phyloP scores from a whole-genome alignment of 2,797 vertebrate genomes.

The Darevskia mixta region DNA sequence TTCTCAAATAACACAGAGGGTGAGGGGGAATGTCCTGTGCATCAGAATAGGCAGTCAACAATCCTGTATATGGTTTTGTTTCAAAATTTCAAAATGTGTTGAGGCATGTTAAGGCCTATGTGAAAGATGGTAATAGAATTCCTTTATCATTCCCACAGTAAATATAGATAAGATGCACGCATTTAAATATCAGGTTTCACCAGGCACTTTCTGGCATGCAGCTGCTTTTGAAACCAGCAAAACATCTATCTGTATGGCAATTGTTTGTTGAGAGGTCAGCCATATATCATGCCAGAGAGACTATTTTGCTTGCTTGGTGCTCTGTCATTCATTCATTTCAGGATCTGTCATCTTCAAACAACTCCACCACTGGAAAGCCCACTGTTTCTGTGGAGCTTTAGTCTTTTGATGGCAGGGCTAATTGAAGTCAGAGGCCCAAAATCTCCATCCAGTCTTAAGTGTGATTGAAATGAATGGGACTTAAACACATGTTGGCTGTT shows the following conservation, averaged over 20 bases:
- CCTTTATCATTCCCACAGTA: conserved; percentile 66
- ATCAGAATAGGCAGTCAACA: conserved; percentile 44
- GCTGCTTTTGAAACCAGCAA: conserved; percentile 15
- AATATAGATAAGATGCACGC: conserved; percentile 50
- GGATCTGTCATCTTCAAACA: background rate
- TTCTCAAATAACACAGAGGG: conserved; percentile 39
- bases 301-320: background rate
- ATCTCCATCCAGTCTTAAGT: background rate
- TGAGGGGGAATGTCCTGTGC: conserved; percentile 44
- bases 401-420: conserved; percentile 7
- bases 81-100: conserved; percentile 18
- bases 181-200: conserved; percentile 20
- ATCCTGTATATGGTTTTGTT: conserved; percentile 46
- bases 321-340: background rate
- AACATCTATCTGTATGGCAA: background rate
- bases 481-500: background rate
- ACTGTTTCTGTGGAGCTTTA: background rate
- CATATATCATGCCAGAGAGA: background rate
- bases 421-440: background rate
- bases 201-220: background rate
- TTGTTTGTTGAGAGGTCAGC: no score
- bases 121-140: conserved; percentile 45
- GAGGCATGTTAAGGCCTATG: conserved; percentile 59
- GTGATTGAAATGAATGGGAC: background rate
- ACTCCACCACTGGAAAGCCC: background rate